Evolutionary conservation across 1,140 invertebrate species (phyloP), one percentile per base, ranked within the genome.

Genomic region (Centruroides vittatus): DNA sequence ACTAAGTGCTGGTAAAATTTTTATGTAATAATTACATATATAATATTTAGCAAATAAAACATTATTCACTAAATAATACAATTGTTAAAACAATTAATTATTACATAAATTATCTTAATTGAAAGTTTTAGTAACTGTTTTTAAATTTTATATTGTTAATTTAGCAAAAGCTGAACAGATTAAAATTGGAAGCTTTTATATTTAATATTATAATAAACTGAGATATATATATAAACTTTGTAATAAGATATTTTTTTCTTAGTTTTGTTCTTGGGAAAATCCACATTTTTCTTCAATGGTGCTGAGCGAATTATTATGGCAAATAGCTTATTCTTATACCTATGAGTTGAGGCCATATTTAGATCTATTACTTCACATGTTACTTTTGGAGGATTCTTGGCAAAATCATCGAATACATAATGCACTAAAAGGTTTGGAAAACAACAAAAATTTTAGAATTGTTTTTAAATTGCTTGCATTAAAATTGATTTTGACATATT

Each of bases 231-330:
- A 23, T 23, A 23, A 23, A 23, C 2, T 1, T 23, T 23, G 23
- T 23, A 23, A 23, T 41, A 41, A 41, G 41, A 36, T 54, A 23
- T 8, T 41, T 55, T 61, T 23, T 13, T 53, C 61, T 4, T 88
- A 95, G 76, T 97, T 89, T 73, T 87, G 92, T 71, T 91, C 87
- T 68, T 98, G 93, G 93, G 93, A 98, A 74, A 95, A 97, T 79
- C 88, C 90, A 13, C 84, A 87, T 62, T 91, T 96, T 72, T 95
- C 92, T 10, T 83, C 87, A 55, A 82, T 82, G 12, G 88, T 93
- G 36, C 79, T 97, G 6, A 85, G 84, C 51, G 93, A 98, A 78
- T 74, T 97, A 35, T 75, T 97, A 13, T 95, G 90, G 89, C 75
- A 78, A 69, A 75, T 96, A 70, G 88, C 90, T 1, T 96, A 90